These are phyloP conservation scores for Hedychridium roseum DNA, from an alignment of 2,888 invertebrate species.

Conservation along the genomic window DNA sequence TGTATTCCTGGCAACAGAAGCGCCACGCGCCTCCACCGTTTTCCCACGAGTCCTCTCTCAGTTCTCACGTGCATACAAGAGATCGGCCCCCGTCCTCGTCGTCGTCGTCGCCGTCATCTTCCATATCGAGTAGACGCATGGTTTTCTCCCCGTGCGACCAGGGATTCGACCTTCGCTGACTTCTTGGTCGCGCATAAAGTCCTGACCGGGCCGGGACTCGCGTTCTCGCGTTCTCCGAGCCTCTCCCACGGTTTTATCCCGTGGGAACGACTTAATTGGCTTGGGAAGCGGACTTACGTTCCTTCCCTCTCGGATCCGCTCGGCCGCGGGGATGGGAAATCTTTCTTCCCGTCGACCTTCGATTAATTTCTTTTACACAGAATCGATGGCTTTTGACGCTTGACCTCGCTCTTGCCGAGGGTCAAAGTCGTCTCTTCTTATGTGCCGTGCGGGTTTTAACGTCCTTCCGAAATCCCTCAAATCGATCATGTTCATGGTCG, in stretches of 20 bases:
- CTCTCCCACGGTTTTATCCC: slow-evolving; percentile 59
- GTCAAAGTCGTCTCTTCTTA: too few species aligned
- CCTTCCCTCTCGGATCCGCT: slow-evolving; percentile 19
- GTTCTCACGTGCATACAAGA: slow-evolving; percentile 56
- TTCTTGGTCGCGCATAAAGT: slow-evolving; percentile 47
- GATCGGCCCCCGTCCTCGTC: too few species aligned
- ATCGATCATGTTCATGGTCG: too few species aligned
- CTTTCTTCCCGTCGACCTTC: too few species aligned
- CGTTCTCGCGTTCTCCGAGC: slow-evolving; percentile 52
- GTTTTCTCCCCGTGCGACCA: background rate
- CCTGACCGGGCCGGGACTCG: slow-evolving; percentile 48
- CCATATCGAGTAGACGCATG: too few species aligned
- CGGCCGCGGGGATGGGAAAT: slow-evolving; percentile 14
- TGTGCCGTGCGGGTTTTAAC: too few species aligned
- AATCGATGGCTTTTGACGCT: too few species aligned
- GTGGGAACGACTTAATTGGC: slow-evolving; percentile 60
- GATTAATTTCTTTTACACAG: too few species aligned
- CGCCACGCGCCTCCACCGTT: slow-evolving; percentile 60
- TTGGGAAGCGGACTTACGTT: too few species aligned
- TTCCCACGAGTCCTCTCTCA: slow-evolving; percentile 60
- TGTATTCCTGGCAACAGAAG: slow-evolving; percentile 58
- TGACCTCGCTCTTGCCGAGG: too few species aligned
- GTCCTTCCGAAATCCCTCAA: too few species aligned
- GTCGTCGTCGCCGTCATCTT: too few species aligned
- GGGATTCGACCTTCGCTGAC: slow-evolving; percentile 22